A percentile compares a stretch with the other conserved stretches of the same genome.
These are phyloP conservation scores for Aelia acuminata DNA, from an alignment of 2,888 invertebrate genomes.

Conservation along the genomic window DNA sequence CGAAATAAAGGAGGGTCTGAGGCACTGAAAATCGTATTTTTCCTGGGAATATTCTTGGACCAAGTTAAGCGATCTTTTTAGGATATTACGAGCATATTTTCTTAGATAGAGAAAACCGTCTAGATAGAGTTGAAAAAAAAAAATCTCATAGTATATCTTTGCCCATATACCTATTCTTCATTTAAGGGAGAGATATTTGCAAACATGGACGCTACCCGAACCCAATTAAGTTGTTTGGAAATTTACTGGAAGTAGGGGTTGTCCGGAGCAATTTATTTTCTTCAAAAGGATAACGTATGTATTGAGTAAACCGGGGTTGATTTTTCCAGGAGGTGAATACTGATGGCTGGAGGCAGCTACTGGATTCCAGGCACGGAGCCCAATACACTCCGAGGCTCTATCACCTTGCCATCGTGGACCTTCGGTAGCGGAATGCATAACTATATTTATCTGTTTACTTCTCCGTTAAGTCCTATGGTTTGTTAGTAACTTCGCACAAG, in stretches of 20 bases:
- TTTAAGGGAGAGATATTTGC: background rate
- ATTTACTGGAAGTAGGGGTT: background rate
- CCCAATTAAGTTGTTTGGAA: constrained; percentile 19
- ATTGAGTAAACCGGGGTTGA: constrained; percentile 41
- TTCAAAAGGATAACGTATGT: constrained; percentile 36
- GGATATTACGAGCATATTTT: no score
- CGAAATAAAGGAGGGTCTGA: no score
- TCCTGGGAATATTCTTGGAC: no score
- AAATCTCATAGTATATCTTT: no score
- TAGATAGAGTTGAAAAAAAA: no score
- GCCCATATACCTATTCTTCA: no score
- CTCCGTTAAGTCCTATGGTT: background rate
- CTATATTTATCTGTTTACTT: constrained; percentile 30
- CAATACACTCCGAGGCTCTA: constrained; percentile 11
- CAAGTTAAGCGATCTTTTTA: no score
- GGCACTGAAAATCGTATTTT: no score
- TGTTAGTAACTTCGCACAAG: background rate
- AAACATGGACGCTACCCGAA: background rate
- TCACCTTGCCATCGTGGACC: background rate
- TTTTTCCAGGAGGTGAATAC: constrained; percentile 14
- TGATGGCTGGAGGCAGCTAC: background rate
- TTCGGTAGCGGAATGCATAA: constrained; percentile 16
- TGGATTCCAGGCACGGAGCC: constrained; percentile 24
- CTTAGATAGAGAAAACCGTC: no score
- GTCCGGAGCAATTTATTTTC: constrained; percentile 10